Evolutionary conservation across 2,113 vertebrate genomes (phyloP), one percentile per base, ranked within the genome.

Genomic region (Pseudorasbora parva): DNA sequence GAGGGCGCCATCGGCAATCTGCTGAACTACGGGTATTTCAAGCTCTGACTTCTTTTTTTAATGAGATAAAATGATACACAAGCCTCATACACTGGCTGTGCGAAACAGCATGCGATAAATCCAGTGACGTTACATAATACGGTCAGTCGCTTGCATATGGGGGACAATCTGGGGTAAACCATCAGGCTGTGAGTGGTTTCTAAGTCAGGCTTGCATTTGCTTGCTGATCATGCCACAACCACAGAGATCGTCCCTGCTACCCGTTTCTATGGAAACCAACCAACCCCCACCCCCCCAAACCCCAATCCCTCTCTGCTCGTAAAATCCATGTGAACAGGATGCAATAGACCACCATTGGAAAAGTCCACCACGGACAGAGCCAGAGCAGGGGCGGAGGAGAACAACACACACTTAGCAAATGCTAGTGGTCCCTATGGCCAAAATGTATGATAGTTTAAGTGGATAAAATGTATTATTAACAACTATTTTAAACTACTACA

Each of bases 251-350:
- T 86, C 30, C 69, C 78, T 43, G 75, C 84, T 71, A 79, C 62
- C 71, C 47, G 84, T 86, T 85, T 27, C 84, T 64, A 86, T 86
- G 82, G 86, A 87, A 82, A 89, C 84, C 74, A 68, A 41, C 19
- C n/a, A n/a, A n/a, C n/a, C n/a, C 72, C 80, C 51, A 43, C 73
- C 80, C 72, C 69, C 59, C 30, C 71, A 19, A 49, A 30, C 81
- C 49, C 60, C 51, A 12, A 57, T 77, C 69, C 69, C 75, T 66
- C 73, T 60, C 30, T 14, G 83, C 85, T 88, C 85, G 37, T 88
- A 88, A 86, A 86, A 84, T 80, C 80, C 25, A 37, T 69, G 78
- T 84, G 81, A 85, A 87, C 69, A 69, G 86, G 62, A 81, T 81
- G 82, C 64, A 79, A 78, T 15, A 54, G 71, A 80, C 76, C 75